Conservation (phyloP, 2,797 vertebrate species). For the Poeciliopsis infans region DNA sequence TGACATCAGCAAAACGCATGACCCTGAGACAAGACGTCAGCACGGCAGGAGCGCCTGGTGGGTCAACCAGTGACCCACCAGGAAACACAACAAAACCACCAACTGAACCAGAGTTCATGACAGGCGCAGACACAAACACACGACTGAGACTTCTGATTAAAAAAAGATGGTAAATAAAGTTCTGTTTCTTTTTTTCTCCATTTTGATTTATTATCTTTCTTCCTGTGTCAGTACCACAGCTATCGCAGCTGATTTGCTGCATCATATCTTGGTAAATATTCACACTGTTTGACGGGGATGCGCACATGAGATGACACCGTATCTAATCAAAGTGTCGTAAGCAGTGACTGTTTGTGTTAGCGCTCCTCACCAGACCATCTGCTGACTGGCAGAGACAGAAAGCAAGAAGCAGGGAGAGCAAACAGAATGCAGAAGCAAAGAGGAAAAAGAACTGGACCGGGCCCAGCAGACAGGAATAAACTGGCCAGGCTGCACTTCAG, state of each 20-base stretch:
- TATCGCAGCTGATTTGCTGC: background rate
- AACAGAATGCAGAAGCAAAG: background rate
- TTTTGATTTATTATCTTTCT: background rate
- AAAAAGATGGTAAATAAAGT: background rate
- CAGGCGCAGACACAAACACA: background rate
- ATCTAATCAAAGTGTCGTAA: background rate
- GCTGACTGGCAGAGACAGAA: background rate
- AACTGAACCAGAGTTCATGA: constrained; percentile 3
- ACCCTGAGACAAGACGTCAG: constrained; percentile 49
- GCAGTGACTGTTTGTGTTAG: background rate
- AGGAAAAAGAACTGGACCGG: background rate
- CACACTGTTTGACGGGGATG: background rate
- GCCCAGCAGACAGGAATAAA: background rate
- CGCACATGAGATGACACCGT: background rate
- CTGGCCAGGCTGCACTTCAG: background rate
- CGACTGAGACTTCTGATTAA: background rate
- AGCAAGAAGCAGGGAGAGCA: background rate
- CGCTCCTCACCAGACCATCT: background rate
- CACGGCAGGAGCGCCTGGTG: background rate
- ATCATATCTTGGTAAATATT: background rate
- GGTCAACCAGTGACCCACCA: background rate
- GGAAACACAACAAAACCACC: background rate
- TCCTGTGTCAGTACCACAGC: background rate
- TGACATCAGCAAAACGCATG: background rate
- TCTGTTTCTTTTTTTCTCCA: background rate